Conservation (phyloP, 2,113 vertebrate genomes). For the Haliaeetus leucogaster region DNA sequence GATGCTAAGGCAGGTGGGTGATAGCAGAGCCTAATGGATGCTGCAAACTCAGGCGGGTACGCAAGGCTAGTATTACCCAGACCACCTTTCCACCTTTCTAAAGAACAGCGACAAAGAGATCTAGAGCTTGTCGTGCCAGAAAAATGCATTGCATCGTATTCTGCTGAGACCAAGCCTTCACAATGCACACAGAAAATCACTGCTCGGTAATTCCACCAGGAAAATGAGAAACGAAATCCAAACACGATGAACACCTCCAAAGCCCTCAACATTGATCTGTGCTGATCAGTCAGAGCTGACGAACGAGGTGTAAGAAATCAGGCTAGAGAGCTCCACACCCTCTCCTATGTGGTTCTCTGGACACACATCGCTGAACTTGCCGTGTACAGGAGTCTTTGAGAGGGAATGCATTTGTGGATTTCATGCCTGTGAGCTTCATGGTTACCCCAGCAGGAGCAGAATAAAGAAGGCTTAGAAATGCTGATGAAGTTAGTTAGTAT, state of each 20-base stretch:
- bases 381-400: neutral
- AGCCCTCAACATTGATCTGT: neutral
- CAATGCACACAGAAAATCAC: neutral
- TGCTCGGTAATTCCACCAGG: neutral
- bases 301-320: neutral
- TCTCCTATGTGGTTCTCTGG: neutral
- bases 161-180: neutral
- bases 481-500: slow-evolving; percentile 13
- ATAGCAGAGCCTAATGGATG: neutral
- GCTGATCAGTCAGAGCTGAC: neutral
- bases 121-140: neutral
- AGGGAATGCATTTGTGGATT: neutral
- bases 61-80: neutral
- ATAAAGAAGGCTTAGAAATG: slow-evolving; percentile 56
- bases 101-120: neutral
- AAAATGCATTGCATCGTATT: neutral
- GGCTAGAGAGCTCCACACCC: neutral
- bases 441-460: neutral
- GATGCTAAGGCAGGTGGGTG: neutral
- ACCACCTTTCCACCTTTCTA: neutral
- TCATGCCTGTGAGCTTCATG: neutral
- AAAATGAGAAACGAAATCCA: neutral
- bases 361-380: neutral
- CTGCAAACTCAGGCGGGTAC: neutral
- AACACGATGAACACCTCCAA: neutral